Conservation (phyloP, 2,797 vertebrate genomes). For the Silurus lanzhouensis region DNA sequence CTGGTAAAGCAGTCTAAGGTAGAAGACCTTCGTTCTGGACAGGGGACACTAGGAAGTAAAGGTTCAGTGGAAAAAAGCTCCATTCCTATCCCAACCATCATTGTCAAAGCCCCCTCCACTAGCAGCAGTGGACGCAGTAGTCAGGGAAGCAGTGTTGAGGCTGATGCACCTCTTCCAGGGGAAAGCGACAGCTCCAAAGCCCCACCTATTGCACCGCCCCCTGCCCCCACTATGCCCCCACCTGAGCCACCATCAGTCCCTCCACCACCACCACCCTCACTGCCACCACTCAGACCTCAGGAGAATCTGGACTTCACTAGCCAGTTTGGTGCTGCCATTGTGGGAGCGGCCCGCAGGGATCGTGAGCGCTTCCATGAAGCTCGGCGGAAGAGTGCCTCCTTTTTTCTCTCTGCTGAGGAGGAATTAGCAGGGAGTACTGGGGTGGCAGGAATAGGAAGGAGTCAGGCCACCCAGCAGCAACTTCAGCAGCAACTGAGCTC, state of each 20-base stretch:
- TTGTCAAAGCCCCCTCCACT: slow-evolving; percentile 92
- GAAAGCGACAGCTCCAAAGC: slow-evolving; percentile 73
- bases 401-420: slow-evolving; percentile 91
- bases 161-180: slow-evolving; percentile 70
- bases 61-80: slow-evolving; percentile 85
- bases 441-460: slow-evolving; percentile 55
- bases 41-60: slow-evolving; percentile 77
- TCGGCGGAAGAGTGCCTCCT: slow-evolving; percentile 83
- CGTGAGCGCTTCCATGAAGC: slow-evolving; percentile 84
- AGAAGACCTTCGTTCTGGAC: slow-evolving; percentile 76
- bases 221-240: slow-evolving; percentile 73
- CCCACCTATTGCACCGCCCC: slow-evolving; percentile 67
- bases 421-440: slow-evolving; percentile 69
- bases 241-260: slow-evolving; percentile 76
- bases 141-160: slow-evolving; percentile 92
- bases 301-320: slow-evolving; percentile 86
- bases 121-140: slow-evolving; percentile 94
- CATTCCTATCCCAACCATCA: slow-evolving; percentile 91
- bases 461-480: slow-evolving; percentile 67
- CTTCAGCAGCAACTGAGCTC: slow-evolving; percentile 68
- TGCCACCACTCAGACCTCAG: slow-evolving; percentile 74
- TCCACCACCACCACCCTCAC: slow-evolving; percentile 70
- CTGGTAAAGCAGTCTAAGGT: slow-evolving; percentile 91
- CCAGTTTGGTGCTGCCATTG: slow-evolving; percentile 84
- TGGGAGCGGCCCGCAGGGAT: slow-evolving; percentile 78